Base-by-base conservation (phyloP, 2,113 vertebrate genomes). In the Sporophila hypoxantha region DNA sequence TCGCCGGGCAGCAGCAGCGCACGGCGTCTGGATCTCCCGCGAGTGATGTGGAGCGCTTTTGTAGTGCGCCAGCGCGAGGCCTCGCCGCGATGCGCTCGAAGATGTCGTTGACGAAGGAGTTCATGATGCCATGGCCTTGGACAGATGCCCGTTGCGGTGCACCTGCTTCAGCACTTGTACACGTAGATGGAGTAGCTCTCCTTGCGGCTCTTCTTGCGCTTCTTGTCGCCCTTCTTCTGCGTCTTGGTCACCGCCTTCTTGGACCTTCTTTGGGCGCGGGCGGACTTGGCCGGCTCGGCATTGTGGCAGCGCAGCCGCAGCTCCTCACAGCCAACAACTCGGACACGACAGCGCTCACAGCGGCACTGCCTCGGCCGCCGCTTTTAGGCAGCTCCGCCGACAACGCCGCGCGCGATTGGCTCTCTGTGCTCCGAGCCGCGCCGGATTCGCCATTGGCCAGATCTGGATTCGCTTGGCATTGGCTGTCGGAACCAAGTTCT, bases 11-110 rank as follows among this genome's bases (percentile, higher is more conserved):
- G 94, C 91, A 98, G 96, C 39, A 98, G 44, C 98, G 96, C 76
- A 98, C 97, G 1, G 98, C 97, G 98, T 98, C 97, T 98, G 98
- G 94, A 98, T 98, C 97, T 98, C 98, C 88, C 92, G 82, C n/a
- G 96, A 90, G 94, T 93, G 89, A 91, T 89, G 78, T 98, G 7
- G 96, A 96, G 89, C 97, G 96, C 65, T 97, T 96, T 96, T 97
- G 88, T 97, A 97, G 9, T 97, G 96, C 14, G 96, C 96, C 90
- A 97, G 67, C 96, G 92, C 5, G 92, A 95, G 5, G 92, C 91
- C 89, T 96, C 94, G 17, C 82, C 2, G 93, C 94, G 50, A 96
- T 94, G 25, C 94, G 89, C 73, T 96, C 93, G 52, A 96, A 96
- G 61, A 96, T 96, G 55, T 96, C 96, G 41, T 96, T 95, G 39